These are phyloP conservation scores for Latheticus oryzae DNA, from an alignment of 2,888 invertebrate species.

Conservation along the genomic window DNA sequence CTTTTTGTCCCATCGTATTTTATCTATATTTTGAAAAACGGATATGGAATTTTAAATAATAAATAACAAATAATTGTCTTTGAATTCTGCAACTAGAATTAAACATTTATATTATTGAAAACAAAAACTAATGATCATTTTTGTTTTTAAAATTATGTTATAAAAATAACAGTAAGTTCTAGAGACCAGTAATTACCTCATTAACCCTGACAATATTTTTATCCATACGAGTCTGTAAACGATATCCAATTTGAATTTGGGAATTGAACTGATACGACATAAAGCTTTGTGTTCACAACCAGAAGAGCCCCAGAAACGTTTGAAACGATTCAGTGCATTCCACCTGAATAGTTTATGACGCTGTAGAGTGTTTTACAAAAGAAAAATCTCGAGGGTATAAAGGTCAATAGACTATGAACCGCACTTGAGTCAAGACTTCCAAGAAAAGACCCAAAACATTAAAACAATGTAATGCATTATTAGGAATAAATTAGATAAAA, in stretches of 20 bases:
- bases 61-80: too few species aligned
- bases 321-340: conserved; percentile 24
- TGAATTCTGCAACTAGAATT: too few species aligned
- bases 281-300: conserved; percentile 20
- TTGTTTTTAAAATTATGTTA: too few species aligned
- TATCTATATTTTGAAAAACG: too few species aligned
- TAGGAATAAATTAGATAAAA: conserved; percentile 8
- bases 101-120: too few species aligned
- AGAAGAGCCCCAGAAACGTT: conserved; percentile 9
- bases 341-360: conserved; percentile 24
- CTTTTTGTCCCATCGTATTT: too few species aligned
- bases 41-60: too few species aligned
- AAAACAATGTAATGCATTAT: conserved; percentile 1
- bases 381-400: conserved; percentile 3
- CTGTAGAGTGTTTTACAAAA: conserved; percentile 10
- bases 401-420: conserved; percentile 15
- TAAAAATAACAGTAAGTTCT: too few species aligned
- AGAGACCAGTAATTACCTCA: too few species aligned
- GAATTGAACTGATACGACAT: conserved; percentile 13
- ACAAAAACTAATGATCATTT: too few species aligned
- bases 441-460: background rate
- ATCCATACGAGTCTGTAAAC: background rate
- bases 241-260: conserved; percentile 9
- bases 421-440: background rate
- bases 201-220: too few species aligned